Conservation (phyloP, 2,888 invertebrate species). For the Polydrusus tereticollis region DNA sequence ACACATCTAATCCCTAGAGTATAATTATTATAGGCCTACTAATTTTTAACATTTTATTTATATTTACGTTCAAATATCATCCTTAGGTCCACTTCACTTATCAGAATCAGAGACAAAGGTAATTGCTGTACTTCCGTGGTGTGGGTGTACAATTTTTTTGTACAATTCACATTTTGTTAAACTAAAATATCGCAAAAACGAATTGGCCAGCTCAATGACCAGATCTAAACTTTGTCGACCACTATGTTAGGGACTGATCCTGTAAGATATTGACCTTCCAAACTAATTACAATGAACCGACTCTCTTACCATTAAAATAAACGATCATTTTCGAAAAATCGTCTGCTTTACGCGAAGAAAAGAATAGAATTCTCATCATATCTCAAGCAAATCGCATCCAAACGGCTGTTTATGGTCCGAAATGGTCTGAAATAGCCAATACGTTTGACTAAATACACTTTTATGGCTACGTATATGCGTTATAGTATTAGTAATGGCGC, state of each 20-base stretch:
- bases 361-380: conserved; percentile 25
- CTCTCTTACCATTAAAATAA: conserved; percentile 9
- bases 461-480: conserved; percentile 59
- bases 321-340: conserved; percentile 26
- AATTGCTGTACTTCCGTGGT: too few relatives aligned
- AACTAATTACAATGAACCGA: conserved; percentile 14
- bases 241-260: conserved; percentile 31
- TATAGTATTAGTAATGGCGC: conserved; percentile 60
- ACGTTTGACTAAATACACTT: conserved; percentile 60
- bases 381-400: conserved; percentile 21
- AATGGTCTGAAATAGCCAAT: conserved; percentile 50
- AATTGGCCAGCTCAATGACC: neutral
- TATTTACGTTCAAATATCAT: too few relatives aligned
- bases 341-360: neutral
- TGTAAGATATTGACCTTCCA: neutral
- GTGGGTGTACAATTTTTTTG: too few relatives aligned
- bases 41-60: too few relatives aligned
- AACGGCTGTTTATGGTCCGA: conserved; percentile 30
- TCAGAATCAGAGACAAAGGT: too few relatives aligned
- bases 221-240: conserved; percentile 16
- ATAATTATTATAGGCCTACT: too few relatives aligned
- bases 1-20: too few relatives aligned
- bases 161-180: neutral
- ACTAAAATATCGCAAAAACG: neutral
- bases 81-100: too few relatives aligned